These are phyloP conservation scores for Alloscopus bannaensis DNA, from an alignment of 2,888 invertebrate species.

Conservation along the genomic window DNA sequence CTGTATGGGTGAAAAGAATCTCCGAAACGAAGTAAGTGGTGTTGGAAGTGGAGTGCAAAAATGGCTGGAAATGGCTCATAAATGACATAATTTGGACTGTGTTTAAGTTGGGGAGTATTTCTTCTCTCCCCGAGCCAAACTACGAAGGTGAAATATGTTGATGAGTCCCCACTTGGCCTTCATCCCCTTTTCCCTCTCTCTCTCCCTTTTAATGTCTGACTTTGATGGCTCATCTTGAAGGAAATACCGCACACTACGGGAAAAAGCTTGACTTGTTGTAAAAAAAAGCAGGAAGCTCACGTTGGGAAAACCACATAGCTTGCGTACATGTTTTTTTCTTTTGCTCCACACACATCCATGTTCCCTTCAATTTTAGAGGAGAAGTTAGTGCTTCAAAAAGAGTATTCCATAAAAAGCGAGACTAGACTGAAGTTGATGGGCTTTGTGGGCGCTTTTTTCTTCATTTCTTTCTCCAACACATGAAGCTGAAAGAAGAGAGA, in stretches of 20 bases:
- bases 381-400: conserved; percentile 3
- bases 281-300: background rate
- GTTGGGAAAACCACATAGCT: background rate
- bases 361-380: conserved; percentile 12
- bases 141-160: conserved; percentile 56
- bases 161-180: conserved; percentile 55
- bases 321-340: background rate
- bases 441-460: conserved; percentile 20
- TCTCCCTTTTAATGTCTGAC: conserved; percentile 50
- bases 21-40: too few relatives aligned
- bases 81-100: conserved; percentile 60
- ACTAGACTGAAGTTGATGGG: conserved; percentile 31
- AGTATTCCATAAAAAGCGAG: background rate
- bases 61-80: conserved; percentile 59
- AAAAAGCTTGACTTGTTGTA: background rate
- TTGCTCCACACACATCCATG: background rate
- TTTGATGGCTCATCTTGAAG: conserved; percentile 56
- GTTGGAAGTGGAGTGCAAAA: conserved; percentile 43
- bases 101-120: conserved; percentile 25
- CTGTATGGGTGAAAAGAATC: too few relatives aligned
- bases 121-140: background rate
- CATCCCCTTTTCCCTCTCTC: conserved; percentile 30
- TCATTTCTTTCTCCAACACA: conserved; percentile 13
- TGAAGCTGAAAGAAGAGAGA: background rate
- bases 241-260: conserved; percentile 10